Evolutionary conservation across 1,140 invertebrate species (phyloP), one percentile per base, ranked within the genome.

Genomic region (Solenopsis invicta): DNA sequence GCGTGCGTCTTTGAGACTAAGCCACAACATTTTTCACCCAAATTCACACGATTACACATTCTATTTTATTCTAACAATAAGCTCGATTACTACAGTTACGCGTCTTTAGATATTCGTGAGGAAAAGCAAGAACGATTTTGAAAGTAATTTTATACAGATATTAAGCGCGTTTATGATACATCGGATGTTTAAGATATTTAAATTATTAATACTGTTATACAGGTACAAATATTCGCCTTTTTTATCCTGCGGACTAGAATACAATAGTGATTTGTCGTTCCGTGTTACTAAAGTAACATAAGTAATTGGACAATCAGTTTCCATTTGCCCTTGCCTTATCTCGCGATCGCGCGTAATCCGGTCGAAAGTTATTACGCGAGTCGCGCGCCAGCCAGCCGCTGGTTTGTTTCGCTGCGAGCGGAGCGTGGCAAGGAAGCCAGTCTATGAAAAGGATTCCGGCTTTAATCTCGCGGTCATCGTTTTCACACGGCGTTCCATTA

Each of bases 401-500:
- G 62, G 54, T 89, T 89, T 86, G 76, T 89, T 82, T 89, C 67
- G 75, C 69, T 64, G 75, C 71, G 56, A 76, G 21, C 62, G 21
- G 66, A 67, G 24, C 52, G 61, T 41, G 18, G 56, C 56, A 45
- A 48, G 54, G 76, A 62, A 86, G 29, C 24, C 37, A 85, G 84
- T 18, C 81, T 74, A 59, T 45, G 85, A 80, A 82, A 81, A 86
- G 50, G 21, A 52, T 16, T 37, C 41, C 29, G 21, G 82, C 78
- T 84, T 93, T 92, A 91, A 93, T 93, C 91, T 88, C 85, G 89
- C 89, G 91, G 91, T 90, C 92, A 92, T 93, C 88, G 87, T 91
- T 93, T 93, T 91, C 89, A 88, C 91, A 91, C 91, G 90, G 88
- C 88, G 88, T 86, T 88, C 85, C 88, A 90, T 92, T 92, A 90